phyloP scores from a whole-genome alignment of 1,140 invertebrate genomes.

The Papilio polyxenes region DNA sequence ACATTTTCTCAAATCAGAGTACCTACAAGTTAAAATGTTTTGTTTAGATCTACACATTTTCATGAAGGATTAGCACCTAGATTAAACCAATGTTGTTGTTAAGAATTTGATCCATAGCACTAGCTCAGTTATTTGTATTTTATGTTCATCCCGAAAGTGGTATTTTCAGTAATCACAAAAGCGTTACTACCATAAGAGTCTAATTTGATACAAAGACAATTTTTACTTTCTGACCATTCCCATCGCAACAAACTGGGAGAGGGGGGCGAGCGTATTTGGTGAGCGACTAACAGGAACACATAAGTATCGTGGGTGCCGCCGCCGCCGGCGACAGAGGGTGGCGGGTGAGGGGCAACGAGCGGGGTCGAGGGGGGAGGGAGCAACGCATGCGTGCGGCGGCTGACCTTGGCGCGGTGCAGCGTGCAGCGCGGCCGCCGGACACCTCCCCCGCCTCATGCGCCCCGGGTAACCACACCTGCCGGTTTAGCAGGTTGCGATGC shows the following conservation, averaged over 20 bases:
- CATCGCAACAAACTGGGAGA: constrained; percentile 32
- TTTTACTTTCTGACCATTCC: background rate
- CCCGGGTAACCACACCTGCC: constrained; percentile 69
- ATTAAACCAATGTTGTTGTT: too few relatives aligned
- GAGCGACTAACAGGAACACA: constrained; percentile 63
- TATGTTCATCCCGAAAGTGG: background rate
- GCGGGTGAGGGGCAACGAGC: constrained; percentile 37
- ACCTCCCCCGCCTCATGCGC: constrained; percentile 57
- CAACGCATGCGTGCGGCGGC: constrained; percentile 71
- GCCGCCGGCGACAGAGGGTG: constrained; percentile 48
- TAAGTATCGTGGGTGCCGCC: constrained; percentile 61
- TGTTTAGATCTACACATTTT: too few relatives aligned
- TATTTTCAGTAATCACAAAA: background rate
- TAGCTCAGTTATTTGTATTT: background rate
- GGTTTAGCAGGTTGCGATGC: constrained; percentile 70
- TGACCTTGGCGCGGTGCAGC: constrained; percentile 75
- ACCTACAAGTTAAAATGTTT: too few relatives aligned
- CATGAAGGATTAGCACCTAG: too few relatives aligned
- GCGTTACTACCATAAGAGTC: background rate
- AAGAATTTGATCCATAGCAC: too few relatives aligned
- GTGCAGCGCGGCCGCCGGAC: constrained; percentile 60
- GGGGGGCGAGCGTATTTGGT: constrained; percentile 52
- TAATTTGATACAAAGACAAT: background rate
- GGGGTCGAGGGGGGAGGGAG: constrained; percentile 40
- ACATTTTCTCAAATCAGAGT: background rate